These are phyloP conservation scores for Protosalanx chinensis DNA, from an alignment of 2,797 vertebrate genomes.

Conservation along the genomic window DNA sequence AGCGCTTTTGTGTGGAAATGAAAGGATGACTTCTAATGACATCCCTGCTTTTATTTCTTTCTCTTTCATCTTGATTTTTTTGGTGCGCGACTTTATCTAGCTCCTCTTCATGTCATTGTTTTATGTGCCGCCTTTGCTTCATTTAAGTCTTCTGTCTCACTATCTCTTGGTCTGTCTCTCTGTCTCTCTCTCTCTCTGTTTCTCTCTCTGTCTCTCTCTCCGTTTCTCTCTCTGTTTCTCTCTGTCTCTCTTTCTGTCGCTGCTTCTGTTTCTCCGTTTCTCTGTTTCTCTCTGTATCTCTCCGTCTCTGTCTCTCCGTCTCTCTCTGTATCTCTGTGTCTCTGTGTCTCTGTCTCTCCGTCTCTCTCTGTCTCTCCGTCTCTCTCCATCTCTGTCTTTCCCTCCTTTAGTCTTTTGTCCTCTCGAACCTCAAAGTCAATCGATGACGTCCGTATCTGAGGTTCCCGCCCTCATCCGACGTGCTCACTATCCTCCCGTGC, in stretches of 20 bases:
- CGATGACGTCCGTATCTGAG: slow-evolving; percentile 58
- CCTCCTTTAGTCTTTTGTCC: slow-evolving; percentile 28
- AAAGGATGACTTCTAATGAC: slow-evolving; percentile 44
- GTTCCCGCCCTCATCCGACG: slow-evolving; percentile 56
- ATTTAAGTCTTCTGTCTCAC: slow-evolving; percentile 38
- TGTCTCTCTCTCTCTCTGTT: slow-evolving; percentile 14
- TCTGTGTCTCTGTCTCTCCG: too few species aligned
- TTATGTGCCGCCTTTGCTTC: slow-evolving; percentile 46
- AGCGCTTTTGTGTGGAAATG: slow-evolving; percentile 42
- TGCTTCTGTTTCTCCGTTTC: slow-evolving; percentile 38
- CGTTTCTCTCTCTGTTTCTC: slow-evolving; percentile 23
- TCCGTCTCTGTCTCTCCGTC: slow-evolving; percentile 19
- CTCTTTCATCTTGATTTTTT: slow-evolving; percentile 39
- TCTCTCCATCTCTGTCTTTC: too few species aligned
- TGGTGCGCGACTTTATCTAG: slow-evolving; percentile 44
- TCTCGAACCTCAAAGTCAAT: slow-evolving; percentile 60
- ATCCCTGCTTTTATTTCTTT: slow-evolving; percentile 37
- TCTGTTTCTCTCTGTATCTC: slow-evolving; percentile 8
- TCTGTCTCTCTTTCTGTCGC: slow-evolving; percentile 2
- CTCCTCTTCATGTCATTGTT: slow-evolving; percentile 41
- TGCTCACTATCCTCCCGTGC: slow-evolving; percentile 55
- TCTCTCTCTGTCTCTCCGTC: too few species aligned
- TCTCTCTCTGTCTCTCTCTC: too few species aligned
- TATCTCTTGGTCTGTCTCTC: slow-evolving; percentile 15
- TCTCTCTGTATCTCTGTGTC: too few species aligned